Percentiles rank a stretch among this genome's conserved stretches.
These are phyloP conservation scores for Anolis carolinensis DNA, from an alignment of 2,113 vertebrate genomes.

Conservation along the genomic window DNA sequence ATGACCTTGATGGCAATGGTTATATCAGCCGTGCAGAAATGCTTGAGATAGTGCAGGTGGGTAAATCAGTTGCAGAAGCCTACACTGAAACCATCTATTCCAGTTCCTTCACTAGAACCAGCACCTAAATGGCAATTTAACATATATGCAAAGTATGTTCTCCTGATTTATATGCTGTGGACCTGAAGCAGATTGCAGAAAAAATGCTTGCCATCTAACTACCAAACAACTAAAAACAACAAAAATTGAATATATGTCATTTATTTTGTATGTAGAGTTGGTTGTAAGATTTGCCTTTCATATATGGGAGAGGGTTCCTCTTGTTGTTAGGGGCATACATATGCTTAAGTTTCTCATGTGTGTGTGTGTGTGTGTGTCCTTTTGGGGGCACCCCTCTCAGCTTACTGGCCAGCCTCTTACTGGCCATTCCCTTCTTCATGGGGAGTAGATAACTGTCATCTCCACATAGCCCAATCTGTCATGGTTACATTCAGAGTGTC, in stretches of 20 bases:
- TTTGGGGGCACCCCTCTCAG: no score
- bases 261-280: background rate
- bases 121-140: background rate
- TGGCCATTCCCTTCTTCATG: no score
- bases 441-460: no score
- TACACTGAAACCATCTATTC: background rate
- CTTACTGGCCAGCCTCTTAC: no score
- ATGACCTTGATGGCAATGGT: constrained; percentile 84
- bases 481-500: no score
- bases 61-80: background rate
- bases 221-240: background rate
- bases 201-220: background rate
- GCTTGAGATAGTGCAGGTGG: constrained; percentile 88
- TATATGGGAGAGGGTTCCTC: no score
- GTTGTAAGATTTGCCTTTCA: no score
- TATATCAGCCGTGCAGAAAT: constrained; percentile 86
- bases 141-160: background rate
- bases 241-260: background rate
- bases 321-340: no score
- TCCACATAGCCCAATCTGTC: no score
- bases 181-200: background rate
- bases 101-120: background rate
- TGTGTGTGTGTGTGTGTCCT: no score
- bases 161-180: background rate
- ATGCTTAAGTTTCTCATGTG: no score